phyloP scores from a whole-genome alignment of 2,888 invertebrate species.

The Cetonia aurata region DNA sequence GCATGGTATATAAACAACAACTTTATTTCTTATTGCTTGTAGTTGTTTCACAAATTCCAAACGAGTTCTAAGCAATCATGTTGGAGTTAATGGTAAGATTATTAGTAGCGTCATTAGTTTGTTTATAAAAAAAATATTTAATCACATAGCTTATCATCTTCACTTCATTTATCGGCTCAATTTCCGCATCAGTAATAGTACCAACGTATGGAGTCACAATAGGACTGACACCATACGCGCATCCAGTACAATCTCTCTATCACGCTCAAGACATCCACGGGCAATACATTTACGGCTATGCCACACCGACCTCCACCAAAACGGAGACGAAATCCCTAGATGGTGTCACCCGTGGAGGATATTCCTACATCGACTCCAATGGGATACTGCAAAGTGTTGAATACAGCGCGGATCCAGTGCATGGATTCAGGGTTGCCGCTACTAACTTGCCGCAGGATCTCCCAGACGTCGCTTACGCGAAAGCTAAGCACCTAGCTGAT shows the following conservation, averaged over 20 bases:
- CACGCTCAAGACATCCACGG: conserved; percentile 72
- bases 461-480: conserved; percentile 63
- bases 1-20: conserved; percentile 46
- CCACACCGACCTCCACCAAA: conserved; percentile 76
- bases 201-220: conserved; percentile 66
- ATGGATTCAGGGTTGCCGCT: conserved; percentile 76
- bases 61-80: conserved; percentile 48
- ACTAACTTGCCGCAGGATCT: conserved; percentile 73
- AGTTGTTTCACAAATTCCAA: conserved; percentile 31
- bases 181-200: conserved; percentile 40
- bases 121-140: no score
- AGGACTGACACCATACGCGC: conserved; percentile 59
- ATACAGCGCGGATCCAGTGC: conserved; percentile 73
- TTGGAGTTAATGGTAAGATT: conserved; percentile 55
- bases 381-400: conserved; percentile 75
- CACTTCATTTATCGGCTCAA: conserved; percentile 42
- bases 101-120: no score
- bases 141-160: conserved; percentile 25
- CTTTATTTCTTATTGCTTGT: conserved; percentile 42
- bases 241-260: conserved; percentile 65
- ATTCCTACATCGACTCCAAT: conserved; percentile 77
- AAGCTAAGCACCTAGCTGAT: conserved; percentile 61
- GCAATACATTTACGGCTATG: conserved; percentile 74
- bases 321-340: conserved; percentile 73
- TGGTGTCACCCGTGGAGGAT: conserved; percentile 75